Conservation (phyloP, 2,888 invertebrate genomes). For the Clepsis dumicolana region DNA sequence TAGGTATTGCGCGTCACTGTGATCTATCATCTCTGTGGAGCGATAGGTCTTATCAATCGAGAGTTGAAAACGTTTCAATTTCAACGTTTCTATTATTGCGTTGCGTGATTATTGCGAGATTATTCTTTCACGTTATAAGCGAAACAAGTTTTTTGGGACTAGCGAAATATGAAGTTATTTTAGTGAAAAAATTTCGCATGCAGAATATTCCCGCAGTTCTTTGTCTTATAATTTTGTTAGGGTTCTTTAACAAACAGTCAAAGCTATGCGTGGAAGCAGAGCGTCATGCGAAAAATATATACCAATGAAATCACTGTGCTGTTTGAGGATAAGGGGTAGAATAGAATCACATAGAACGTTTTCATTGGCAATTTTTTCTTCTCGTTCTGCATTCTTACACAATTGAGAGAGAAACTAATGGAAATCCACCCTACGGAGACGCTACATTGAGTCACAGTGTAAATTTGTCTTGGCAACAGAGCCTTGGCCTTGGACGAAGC, state of each 20-base stretch:
- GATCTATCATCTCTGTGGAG: slow-evolving; percentile 31
- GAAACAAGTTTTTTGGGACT: neutral
- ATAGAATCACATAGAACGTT: neutral
- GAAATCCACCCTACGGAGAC: neutral
- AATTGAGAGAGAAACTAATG: neutral
- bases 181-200: neutral
- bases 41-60: slow-evolving; percentile 30
- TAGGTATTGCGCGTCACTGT: slow-evolving; percentile 28
- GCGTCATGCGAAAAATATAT: neutral
- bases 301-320: neutral
- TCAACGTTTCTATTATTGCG: neutral
- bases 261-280: neutral
- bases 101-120: too few relatives aligned
- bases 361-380: neutral
- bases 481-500: slow-evolving; percentile 20
- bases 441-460: slow-evolving; percentile 15
- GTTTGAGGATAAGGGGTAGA: neutral
- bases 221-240: neutral
- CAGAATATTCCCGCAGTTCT: neutral
- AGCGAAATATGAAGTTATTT: neutral
- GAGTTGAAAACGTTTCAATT: slow-evolving; percentile 6
- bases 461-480: slow-evolving; percentile 15
- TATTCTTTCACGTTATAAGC: neutral
- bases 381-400: neutral
- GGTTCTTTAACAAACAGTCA: neutral